These are phyloP conservation scores for Mesitornis unicolor DNA, from an alignment of 2,113 vertebrate species.

Conservation along the genomic window DNA sequence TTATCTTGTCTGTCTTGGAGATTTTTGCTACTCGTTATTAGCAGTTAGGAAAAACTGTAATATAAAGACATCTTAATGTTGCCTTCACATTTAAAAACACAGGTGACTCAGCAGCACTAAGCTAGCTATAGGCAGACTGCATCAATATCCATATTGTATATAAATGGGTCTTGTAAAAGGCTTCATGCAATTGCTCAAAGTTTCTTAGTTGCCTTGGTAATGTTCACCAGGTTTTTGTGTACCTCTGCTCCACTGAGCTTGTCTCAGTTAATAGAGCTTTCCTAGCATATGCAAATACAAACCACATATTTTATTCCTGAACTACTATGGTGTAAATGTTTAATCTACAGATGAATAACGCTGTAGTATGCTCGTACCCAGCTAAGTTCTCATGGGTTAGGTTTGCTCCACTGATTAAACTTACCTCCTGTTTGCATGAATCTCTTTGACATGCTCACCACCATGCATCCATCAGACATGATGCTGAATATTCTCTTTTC, in stretches of 20 bases:
- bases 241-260: background rate
- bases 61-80: background rate
- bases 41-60: background rate
- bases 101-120: background rate
- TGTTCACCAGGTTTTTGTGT: background rate
- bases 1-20: background rate
- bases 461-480: background rate
- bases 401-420: background rate
- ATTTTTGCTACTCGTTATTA: background rate
- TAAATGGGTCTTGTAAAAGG: background rate
- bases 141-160: background rate
- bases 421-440: background rate
- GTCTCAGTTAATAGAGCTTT: background rate
- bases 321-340: background rate
- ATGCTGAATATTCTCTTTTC: background rate
- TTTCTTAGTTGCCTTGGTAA: background rate
- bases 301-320: background rate
- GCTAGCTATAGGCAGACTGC: background rate
- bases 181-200: background rate
- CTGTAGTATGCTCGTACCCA: background rate
- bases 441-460: background rate
- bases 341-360: background rate
- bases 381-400: background rate
- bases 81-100: background rate
- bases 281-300: background rate